Conservation (phyloP, 30 jellyfish, hydroid and myxozoan genomes). For the Aurelia sp. region DNA sequence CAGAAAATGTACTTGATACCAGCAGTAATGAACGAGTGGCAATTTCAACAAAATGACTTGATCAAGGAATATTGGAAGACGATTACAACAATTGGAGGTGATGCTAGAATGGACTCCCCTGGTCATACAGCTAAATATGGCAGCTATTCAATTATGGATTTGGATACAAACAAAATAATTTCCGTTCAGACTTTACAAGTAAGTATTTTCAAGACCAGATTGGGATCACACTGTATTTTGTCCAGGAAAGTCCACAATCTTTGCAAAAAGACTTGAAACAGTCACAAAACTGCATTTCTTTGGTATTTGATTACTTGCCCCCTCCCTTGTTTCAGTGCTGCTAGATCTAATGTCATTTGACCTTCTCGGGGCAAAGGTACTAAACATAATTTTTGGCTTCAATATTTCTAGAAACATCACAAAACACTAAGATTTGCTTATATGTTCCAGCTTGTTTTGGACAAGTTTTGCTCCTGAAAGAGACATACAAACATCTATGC, state of each 20-base stretch:
- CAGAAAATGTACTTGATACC: constrained; percentile 27
- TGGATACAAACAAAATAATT: constrained; percentile 1
- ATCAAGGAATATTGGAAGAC: not conserved
- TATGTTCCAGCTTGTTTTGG: too few relatives aligned
- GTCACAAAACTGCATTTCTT: not conserved
- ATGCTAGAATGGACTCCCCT: constrained; percentile 28
- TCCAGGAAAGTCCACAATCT: not conserved
- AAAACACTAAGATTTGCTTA: too few relatives aligned
- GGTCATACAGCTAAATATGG: constrained; percentile 59
- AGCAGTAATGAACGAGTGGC: constrained; percentile 3
- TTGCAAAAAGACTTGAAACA: not conserved
- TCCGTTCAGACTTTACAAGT: constrained; percentile 11
- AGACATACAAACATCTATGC: too few relatives aligned
- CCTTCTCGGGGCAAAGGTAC: too few relatives aligned
- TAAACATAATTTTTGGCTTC: too few relatives aligned
- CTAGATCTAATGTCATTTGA: too few relatives aligned
- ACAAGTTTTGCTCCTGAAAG: too few relatives aligned
- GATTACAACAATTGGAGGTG: constrained; percentile 45
- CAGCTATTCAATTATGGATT: constrained; percentile 18
- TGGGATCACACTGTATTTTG: not conserved
- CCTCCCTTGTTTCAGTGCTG: too few relatives aligned
- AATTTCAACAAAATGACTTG: not conserved
- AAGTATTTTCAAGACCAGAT: not conserved
- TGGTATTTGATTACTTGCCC: too few relatives aligned
- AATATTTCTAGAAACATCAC: too few relatives aligned